These are phyloP conservation scores for Potorous gilbertii DNA, from an alignment of 2,797 vertebrate species.

Conservation along the genomic window DNA sequence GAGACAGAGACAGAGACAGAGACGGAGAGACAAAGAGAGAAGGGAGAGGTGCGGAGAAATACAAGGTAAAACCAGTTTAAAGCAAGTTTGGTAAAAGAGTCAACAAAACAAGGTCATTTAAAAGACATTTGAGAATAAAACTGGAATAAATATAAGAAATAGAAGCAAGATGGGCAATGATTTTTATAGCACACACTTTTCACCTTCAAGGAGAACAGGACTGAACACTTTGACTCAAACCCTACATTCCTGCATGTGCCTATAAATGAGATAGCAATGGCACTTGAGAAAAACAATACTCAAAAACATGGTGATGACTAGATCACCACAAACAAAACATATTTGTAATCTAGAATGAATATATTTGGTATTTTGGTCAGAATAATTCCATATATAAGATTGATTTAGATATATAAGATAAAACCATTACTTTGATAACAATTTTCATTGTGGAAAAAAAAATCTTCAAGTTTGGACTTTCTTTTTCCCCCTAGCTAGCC, in stretches of 20 bases:
- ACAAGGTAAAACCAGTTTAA: too few species aligned
- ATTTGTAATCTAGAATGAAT: not conserved
- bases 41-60: too few species aligned
- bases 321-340: not conserved
- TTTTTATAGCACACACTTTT: not conserved
- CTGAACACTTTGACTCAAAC: not conserved
- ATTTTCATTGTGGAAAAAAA: not conserved
- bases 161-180: not conserved
- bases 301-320: not conserved
- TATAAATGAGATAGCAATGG: not conserved
- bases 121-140: not conserved
- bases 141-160: not conserved
- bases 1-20: too few species aligned
- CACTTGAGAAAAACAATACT: not conserved
- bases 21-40: too few species aligned
- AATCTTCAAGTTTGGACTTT: accelerated
- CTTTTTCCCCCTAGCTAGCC: not conserved
- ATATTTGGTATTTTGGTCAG: not conserved
- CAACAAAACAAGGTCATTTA: not conserved
- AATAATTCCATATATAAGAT: not conserved
- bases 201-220: not conserved
- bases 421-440: not conserved
- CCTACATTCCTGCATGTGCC: not conserved
- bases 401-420: not conserved
- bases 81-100: not conserved